Base-by-base conservation (phyloP, 1,140 invertebrate genomes). In the Luehdorfia chinensis region DNA sequence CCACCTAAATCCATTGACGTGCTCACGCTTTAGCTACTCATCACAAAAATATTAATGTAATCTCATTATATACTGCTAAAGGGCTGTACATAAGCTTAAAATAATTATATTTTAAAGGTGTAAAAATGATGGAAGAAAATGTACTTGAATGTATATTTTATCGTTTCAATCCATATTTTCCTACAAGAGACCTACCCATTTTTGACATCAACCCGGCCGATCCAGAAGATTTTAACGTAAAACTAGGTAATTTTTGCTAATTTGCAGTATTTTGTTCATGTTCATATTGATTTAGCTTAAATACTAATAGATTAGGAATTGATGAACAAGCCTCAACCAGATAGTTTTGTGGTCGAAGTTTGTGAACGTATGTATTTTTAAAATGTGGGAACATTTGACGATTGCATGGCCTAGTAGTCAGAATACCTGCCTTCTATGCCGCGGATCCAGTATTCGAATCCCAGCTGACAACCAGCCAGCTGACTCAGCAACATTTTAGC, bases 121-220 rank as follows among this genome's bases (percentile, higher is more conserved):
- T 78, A 25, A 52, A 66, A 27, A 68, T 84, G 66, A 65, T 84
- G 36, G 64, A 66, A 15, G 69, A 78, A 43, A 78, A 78, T 50
- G 64, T 83, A 43, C 50, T 81, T 9, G 76, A 80, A 31, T 73
- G 75, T 41, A 60, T 84, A 15, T 72, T 81, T 30, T 75, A 71
- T 47, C 75, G 80, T 2, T 81, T 81, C 36, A 84, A 84, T 37
- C 80, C 80, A 0, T 76, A 75, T 45, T 84, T 75, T 44, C 76
- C 75, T 2, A 21, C 60, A 0, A 62, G 52, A 25, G 14, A 54
- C 6, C 49, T 84, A 33, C 72, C 75, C 1, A 14, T 31, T 1
- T 71, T 71, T 39, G 75, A 80, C 4, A 59, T 60, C 1, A 81
- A 70, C 44, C 77, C 77, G 1, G 47, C 39, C 2, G 59, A 84